A percentile compares a stretch with the other conserved stretches of the same genome.
Evolutionary conservation across 1,140 invertebrate genomes (phyloP).

Genomic region (Saccostrea echinata): DNA sequence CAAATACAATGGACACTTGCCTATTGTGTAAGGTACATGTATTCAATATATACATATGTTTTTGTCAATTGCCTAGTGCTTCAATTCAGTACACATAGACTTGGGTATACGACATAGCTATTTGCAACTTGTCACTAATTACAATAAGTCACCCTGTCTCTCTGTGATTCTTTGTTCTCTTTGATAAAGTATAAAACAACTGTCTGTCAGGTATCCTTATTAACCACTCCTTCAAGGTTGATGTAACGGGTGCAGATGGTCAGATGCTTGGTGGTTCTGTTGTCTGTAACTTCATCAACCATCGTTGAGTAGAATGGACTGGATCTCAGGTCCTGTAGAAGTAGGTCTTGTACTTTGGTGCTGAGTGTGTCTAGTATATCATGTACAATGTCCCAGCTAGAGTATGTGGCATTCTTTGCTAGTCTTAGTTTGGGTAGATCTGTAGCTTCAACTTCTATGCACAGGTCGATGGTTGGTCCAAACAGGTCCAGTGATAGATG

Average conservation of each 20-base stretch:
- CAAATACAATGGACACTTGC: too few species aligned
- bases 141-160: too few species aligned
- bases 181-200: too few species aligned
- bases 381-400: conserved; percentile 46
- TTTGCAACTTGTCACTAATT: too few species aligned
- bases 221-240: too few species aligned
- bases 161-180: too few species aligned
- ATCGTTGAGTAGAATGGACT: conserved; percentile 49
- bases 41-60: too few species aligned
- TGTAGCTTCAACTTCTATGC: conserved; percentile 39
- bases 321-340: conserved; percentile 6
- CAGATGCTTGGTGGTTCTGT: conserved; percentile 45
- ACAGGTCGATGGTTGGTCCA: conserved; percentile 6
- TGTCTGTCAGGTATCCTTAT: too few species aligned
- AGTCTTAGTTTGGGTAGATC: conserved; percentile 33
- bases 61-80: too few species aligned
- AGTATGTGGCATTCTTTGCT: conserved; percentile 50
- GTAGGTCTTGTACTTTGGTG: not conserved
- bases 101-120: too few species aligned
- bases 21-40: too few species aligned
- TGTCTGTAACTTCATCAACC: conserved; percentile 55
- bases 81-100: too few species aligned
- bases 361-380: conserved; percentile 44
- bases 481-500: conserved; percentile 38
- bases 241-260: conserved; percentile 16